phyloP scores from a whole-genome alignment of 2,113 vertebrate genomes.

The Pongo pygmaeus region DNA sequence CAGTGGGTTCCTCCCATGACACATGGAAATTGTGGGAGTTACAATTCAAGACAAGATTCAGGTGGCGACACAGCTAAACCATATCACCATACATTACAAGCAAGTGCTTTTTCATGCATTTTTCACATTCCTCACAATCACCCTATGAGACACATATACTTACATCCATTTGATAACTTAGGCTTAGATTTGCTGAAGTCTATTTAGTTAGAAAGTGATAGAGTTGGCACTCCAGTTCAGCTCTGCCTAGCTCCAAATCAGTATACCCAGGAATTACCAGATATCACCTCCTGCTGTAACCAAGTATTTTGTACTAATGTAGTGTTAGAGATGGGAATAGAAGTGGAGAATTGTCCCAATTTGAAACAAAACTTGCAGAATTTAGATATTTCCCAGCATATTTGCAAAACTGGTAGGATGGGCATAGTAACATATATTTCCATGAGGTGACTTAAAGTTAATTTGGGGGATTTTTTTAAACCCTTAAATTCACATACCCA shows the following conservation, averaged over 20 bases:
- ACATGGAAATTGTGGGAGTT: too few species aligned
- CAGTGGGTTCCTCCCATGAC: too few species aligned
- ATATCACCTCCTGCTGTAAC: not conserved
- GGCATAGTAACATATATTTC: not conserved
- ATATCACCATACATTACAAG: not conserved
- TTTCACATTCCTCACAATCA: not conserved
- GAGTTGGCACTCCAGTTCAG: not conserved
- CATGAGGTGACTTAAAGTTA: not conserved
- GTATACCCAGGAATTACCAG: not conserved
- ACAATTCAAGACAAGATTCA: too few species aligned
- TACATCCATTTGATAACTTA: not conserved
- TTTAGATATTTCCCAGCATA: not conserved
- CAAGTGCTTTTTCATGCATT: not conserved
- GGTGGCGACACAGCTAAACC: too few species aligned
- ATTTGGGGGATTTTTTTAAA: conserved; percentile 1
- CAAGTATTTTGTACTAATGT: not conserved
- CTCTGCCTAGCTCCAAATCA: not conserved
- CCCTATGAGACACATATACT: not conserved
- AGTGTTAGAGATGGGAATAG: not conserved
- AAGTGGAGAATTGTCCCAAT: not conserved
- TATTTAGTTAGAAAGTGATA: not conserved
- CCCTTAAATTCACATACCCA: not conserved
- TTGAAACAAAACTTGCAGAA: not conserved
- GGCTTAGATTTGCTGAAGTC: not conserved
- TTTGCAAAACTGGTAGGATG: not conserved